Conservation (phyloP, 2,888 invertebrate species). For the Drosophila paranaensis region DNA sequence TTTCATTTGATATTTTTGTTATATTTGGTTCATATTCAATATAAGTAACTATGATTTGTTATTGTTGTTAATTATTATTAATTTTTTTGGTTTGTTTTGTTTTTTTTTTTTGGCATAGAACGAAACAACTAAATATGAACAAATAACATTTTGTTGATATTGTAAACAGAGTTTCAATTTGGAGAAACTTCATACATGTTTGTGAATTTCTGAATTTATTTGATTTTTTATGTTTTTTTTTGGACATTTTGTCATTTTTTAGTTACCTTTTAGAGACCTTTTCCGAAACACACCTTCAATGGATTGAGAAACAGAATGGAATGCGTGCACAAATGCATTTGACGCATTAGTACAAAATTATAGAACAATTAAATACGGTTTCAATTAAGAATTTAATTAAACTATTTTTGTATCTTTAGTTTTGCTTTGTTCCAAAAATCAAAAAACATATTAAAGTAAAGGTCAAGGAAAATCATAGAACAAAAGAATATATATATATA, state of each 20-base stretch:
- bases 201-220: slow-evolving; percentile 85
- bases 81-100: too few species aligned
- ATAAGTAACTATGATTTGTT: slow-evolving; percentile 53
- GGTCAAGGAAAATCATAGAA: slow-evolving; percentile 45
- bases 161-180: slow-evolving; percentile 75
- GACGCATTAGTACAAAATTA: slow-evolving; percentile 85
- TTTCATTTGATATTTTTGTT: slow-evolving; percentile 50
- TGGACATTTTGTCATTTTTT: slow-evolving; percentile 78
- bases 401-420: slow-evolving; percentile 54
- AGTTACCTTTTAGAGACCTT: slow-evolving; percentile 98
- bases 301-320: slow-evolving; percentile 86
- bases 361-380: slow-evolving; percentile 85
- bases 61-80: slow-evolving; percentile 35
- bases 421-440: slow-evolving; percentile 62
- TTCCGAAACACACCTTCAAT: slow-evolving; percentile 96
- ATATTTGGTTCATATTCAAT: slow-evolving; percentile 56
- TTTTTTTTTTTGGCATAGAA: slow-evolving; percentile 64
- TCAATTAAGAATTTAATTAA: slow-evolving; percentile 77
- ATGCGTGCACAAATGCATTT: slow-evolving; percentile 86
- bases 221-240: slow-evolving; percentile 43
- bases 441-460: slow-evolving; percentile 41
- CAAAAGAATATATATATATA: slow-evolving; percentile 21
- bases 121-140: slow-evolving; percentile 81
- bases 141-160: slow-evolving; percentile 71
- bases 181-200: slow-evolving; percentile 80